Percentiles rank a stretch among this genome's conserved stretches.
phyloP scores from a whole-genome alignment of 2,888 invertebrate genomes.

The Drosophila differens region DNA sequence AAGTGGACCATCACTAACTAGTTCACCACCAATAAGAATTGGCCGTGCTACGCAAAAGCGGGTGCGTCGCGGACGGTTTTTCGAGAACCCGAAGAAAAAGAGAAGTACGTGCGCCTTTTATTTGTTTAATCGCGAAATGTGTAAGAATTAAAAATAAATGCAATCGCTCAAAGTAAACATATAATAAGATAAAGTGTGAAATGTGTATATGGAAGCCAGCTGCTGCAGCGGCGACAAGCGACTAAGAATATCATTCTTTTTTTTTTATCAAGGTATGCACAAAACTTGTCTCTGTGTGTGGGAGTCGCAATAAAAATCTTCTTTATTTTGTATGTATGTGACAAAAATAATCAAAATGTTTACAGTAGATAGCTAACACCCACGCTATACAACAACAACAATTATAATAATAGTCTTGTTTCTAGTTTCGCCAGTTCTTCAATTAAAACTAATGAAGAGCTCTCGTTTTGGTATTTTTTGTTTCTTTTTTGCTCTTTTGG shows the following conservation, averaged over 20 bases:
- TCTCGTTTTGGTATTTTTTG: constrained; percentile 23
- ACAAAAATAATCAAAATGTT: constrained; percentile 57
- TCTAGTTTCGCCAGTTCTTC: constrained; percentile 13
- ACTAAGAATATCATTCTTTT: constrained; percentile 41
- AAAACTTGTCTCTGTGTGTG: constrained; percentile 65
- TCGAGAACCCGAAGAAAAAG: constrained; percentile 1
- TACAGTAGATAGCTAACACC: constrained; percentile 22
- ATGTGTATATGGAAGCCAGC: constrained; percentile 47
- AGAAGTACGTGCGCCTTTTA: constrained; percentile 41
- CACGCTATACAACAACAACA: constrained; percentile 14
- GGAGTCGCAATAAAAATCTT: constrained; percentile 73
- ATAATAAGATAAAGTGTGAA: constrained; percentile 57
- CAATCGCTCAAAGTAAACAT: constrained; percentile 58
- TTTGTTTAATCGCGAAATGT: constrained; percentile 67
- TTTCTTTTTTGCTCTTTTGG: constrained; percentile 26
- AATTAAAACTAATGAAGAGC: constrained; percentile 37
- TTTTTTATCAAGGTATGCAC: constrained; percentile 62
- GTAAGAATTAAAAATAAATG: constrained; percentile 49
- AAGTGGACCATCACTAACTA: constrained; percentile 40
- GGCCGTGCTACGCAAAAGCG: constrained; percentile 28
- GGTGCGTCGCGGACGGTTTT: constrained; percentile 33
- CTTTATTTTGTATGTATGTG: constrained; percentile 60
- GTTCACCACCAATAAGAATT: constrained; percentile 39
- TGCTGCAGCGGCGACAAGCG: constrained; percentile 43
- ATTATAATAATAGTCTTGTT: neutral